Base-by-base conservation (phyloP, 2,888 invertebrate species). In the Altica lythri region DNA sequence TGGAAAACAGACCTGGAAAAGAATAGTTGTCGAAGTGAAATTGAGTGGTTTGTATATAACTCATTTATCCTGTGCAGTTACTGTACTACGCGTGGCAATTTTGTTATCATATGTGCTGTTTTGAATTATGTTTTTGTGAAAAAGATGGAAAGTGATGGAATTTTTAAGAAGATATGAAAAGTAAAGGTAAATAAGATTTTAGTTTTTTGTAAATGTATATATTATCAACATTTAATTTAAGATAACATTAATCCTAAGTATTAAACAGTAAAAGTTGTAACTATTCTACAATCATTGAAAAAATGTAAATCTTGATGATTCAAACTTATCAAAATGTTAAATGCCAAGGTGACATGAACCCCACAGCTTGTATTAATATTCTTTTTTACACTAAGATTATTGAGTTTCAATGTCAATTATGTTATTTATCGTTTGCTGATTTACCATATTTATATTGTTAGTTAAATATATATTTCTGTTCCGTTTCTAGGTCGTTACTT, bases 81-180 rank as follows among this genome's bases (percentile, higher is more conserved):
- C 12, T 35, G n/a, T n/a, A 37, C 35, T 46, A 46, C 46, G 46
- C 46, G 46, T 46, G 46, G 46, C 46, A 46, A 16, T 22, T 35
- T 17, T 17, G 34, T 18, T 46, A 17, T 46, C 13, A 37, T 46
- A 35, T 37, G 46, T 46, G 35, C n/a, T 27, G 16, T 27, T 25
- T 25, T 8, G 27, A 8, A 25, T 35, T 35, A 14, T 3, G 16
- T 35, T 37, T 46, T 40, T 47, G 12, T 37, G 38, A 12, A 37
- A 22, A 40, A 30, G 17, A 13, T 32, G 9, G n/a, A 22, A n/a
- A 12, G 14, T 48, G 30, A 48, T 48, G 19, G 48, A 30, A 3
- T 17, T 48, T 38, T 32, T 42, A 2, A 17, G 40, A 19, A 40
- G 19, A 53, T 46, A 32, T 35, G 25, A 47, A 16, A 47, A 42